Evolutionary conservation across 2,113 vertebrate genomes (phyloP).

Genomic region (Oryctolagus cuniculus): mOryCun1.1 NC_091433.1:57865501-57866000

Average conservation of each 20-base stretch:
- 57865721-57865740: neutral
- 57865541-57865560: conserved; percentile 58
- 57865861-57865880: neutral
- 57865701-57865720: neutral
- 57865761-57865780: neutral
- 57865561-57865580: neutral
- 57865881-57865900: neutral
- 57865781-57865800: neutral
- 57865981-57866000: neutral
- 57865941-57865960: neutral
- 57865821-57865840: neutral
- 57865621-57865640: neutral
- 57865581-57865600: neutral
- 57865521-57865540: neutral
- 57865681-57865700: neutral
- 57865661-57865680: neutral
- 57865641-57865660: neutral
- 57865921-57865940: neutral
- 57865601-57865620: neutral
- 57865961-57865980: neutral
- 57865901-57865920: neutral
- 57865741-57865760: neutral
- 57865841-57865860: neutral
- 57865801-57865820: neutral
- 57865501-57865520: conserved; percentile 29